Conservation (phyloP, 2,888 invertebrate genomes). For the Epistrophe eligans region DNA sequence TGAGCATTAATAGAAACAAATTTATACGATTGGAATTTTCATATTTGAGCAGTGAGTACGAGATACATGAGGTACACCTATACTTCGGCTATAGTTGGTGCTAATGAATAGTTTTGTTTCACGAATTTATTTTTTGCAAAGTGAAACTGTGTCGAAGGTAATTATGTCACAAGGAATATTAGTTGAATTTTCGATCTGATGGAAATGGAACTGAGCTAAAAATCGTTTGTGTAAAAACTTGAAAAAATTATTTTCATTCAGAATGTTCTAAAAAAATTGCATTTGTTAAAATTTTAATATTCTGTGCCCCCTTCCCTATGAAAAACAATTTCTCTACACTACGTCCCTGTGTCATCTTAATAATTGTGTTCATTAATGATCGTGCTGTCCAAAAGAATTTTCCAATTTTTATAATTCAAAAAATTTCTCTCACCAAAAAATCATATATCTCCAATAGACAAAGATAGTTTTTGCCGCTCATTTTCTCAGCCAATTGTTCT, state of each 20-base stretch:
- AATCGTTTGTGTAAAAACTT: too few species aligned
- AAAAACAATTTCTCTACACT: not conserved
- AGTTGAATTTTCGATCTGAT: too few species aligned
- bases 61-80: too few species aligned
- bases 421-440: not conserved
- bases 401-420: slow-evolving; percentile 6
- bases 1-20: not conserved
- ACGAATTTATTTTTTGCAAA: too few species aligned
- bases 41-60: too few species aligned
- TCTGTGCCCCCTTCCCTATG: not conserved
- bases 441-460: slow-evolving; percentile 21
- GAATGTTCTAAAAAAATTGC: too few species aligned
- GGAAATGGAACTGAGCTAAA: too few species aligned
- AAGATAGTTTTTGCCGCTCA: slow-evolving; percentile 24
- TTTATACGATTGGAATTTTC: not conserved
- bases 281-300: not conserved
- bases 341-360: not conserved
- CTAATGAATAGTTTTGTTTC: too few species aligned
- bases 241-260: too few species aligned
- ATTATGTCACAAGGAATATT: too few species aligned
- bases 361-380: not conserved
- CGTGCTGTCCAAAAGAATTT: not conserved
- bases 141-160: too few species aligned
- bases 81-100: too few species aligned
- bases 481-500: slow-evolving; percentile 66